Evolutionary conservation across 1,140 invertebrate genomes (phyloP).

Genomic region (Zaprionus vittiger): DNA sequence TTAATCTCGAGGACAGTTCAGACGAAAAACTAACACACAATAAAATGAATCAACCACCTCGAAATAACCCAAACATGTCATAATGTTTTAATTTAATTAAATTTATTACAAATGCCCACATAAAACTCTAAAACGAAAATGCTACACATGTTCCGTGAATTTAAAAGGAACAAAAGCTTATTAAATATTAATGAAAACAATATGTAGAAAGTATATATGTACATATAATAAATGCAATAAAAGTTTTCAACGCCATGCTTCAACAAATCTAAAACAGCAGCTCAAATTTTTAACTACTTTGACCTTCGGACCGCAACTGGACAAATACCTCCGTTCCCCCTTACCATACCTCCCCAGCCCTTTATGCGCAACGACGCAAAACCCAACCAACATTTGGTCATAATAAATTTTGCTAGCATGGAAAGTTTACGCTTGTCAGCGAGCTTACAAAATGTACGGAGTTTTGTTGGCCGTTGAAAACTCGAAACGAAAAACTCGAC

Average conservation of each 20-base stretch:
- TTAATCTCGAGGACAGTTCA: background rate
- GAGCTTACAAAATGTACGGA: slow-evolving; percentile 62
- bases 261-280: slow-evolving; percentile 62
- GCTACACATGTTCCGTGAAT: slow-evolving; percentile 14
- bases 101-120: background rate
- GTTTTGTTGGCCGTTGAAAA: slow-evolving; percentile 56
- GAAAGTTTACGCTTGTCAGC: slow-evolving; percentile 78
- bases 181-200: slow-evolving; percentile 70
- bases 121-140: background rate
- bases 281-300: slow-evolving; percentile 74
- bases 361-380: background rate
- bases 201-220: slow-evolving; percentile 28
- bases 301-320: slow-evolving; percentile 56
- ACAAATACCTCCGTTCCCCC: background rate
- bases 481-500: slow-evolving; percentile 52
- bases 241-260: slow-evolving; percentile 45
- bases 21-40: background rate
- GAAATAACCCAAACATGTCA: background rate
- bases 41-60: background rate
- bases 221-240: slow-evolving; percentile 56
- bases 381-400: slow-evolving; percentile 32
- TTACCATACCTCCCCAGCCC: background rate
- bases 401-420: slow-evolving; percentile 68
- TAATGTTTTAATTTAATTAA: slow-evolving; percentile 3
- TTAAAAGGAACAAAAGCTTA: slow-evolving; percentile 50